These are phyloP conservation scores for Trissolcus basalis DNA, from an alignment of 1,140 invertebrate genomes.

Conservation along the genomic window DNA sequence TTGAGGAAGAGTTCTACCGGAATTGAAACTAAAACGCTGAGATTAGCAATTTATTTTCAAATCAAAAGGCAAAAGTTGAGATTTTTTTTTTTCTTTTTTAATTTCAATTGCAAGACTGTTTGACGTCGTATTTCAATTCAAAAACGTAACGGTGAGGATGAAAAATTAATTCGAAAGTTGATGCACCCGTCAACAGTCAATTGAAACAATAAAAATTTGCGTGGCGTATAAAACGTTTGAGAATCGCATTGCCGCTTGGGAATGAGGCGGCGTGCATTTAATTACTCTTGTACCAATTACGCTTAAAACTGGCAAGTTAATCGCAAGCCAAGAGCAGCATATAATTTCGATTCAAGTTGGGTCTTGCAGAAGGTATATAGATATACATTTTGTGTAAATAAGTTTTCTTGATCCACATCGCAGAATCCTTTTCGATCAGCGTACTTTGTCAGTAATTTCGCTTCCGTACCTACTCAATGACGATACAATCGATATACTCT, in stretches of 20 bases:
- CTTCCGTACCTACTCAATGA: slow-evolving; percentile 51
- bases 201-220: slow-evolving; percentile 38
- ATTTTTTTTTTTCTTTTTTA: too few relatives aligned
- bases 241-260: slow-evolving; percentile 16
- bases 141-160: not conserved
- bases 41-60: too few relatives aligned
- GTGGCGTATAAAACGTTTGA: slow-evolving; percentile 21
- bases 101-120: too few relatives aligned
- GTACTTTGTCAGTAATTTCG: slow-evolving; percentile 57
- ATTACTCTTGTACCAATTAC: slow-evolving; percentile 57
- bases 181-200: slow-evolving; percentile 16
- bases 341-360: slow-evolving; percentile 52
- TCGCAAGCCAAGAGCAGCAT: slow-evolving; percentile 48
- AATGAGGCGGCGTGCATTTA: slow-evolving; percentile 51
- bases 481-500: slow-evolving; percentile 61
- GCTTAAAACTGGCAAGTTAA: slow-evolving; percentile 57
- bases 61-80: too few relatives aligned
- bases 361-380: not conserved
- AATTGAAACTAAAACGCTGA: too few relatives aligned
- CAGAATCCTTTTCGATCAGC: slow-evolving; percentile 54
- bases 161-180: not conserved
- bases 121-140: too few relatives aligned
- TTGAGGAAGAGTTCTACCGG: too few relatives aligned
- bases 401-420: slow-evolving; percentile 47
- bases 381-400: slow-evolving; percentile 56